A percentile compares a stretch with the other conserved stretches of the same genome.
phyloP scores from a whole-genome alignment of 2,888 invertebrate genomes.

The Phengaris alcon region DNA sequence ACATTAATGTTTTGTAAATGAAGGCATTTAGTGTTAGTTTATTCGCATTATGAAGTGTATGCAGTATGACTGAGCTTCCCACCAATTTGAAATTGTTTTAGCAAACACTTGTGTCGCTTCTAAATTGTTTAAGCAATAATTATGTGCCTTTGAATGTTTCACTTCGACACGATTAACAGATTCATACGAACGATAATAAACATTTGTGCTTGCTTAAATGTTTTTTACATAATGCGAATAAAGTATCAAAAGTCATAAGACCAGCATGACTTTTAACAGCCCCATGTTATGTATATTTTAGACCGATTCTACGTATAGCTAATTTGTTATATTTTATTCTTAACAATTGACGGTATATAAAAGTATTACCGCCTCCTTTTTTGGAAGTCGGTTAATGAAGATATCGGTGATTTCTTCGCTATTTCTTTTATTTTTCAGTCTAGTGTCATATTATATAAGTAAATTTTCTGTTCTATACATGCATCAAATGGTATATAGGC shows the following conservation, averaged over 20 bases:
- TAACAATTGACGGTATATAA: no score
- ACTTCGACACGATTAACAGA: conserved; percentile 21
- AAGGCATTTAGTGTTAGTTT: conserved; percentile 56
- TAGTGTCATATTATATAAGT: no score
- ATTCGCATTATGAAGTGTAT: conserved; percentile 40
- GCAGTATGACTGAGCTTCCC: conserved; percentile 17
- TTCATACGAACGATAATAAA: conserved; percentile 5
- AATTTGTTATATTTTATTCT: no score
- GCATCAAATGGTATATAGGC: no score
- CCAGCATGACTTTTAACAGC: conserved; percentile 17
- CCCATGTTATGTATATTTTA: conserved; percentile 11
- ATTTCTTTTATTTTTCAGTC: no score
- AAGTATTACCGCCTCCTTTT: no score
- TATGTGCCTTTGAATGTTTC: conserved; percentile 25
- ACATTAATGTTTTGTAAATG: conserved; percentile 43
- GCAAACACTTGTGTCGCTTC: conserved; percentile 23
- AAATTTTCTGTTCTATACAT: no score
- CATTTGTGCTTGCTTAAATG: conserved; percentile 24
- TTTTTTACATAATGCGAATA: conserved; percentile 38
- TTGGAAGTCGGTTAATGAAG: no score
- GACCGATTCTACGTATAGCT: background rate
- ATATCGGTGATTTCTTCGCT: no score
- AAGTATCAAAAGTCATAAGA: conserved; percentile 33
- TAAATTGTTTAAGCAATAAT: conserved; percentile 23
- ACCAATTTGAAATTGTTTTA: conserved; percentile 11